These are phyloP conservation scores for Emydura subglobosa DNA, from an alignment of 2,113 vertebrate species.

Conservation along the genomic window DNA sequence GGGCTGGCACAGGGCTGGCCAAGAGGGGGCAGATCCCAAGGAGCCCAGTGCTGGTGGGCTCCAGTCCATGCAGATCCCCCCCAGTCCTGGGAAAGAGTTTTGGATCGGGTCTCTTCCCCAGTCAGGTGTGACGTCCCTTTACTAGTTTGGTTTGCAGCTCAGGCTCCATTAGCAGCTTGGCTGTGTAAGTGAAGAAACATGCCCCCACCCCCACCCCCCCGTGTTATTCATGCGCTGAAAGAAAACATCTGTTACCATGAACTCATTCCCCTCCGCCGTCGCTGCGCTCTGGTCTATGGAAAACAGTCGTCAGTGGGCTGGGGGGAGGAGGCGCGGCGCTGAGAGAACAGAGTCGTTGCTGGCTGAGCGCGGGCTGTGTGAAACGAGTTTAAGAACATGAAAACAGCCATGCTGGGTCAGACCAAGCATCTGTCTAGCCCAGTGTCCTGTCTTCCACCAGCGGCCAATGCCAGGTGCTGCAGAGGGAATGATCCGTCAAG, in stretches of 20 bases:
- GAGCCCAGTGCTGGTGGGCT: background rate
- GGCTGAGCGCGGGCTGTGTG: background rate
- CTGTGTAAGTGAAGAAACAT: background rate
- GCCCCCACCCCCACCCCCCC: rapidly evolving
- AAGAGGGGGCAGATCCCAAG: background rate
- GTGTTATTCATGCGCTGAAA: slow-evolving; percentile 30
- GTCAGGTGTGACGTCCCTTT: background rate
- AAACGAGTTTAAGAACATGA: too few relatives aligned
- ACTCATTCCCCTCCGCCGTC: slow-evolving; percentile 25
- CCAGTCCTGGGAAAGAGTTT: background rate
- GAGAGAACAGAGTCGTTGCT: background rate
- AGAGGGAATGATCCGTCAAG: rapidly evolving
- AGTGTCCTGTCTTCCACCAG: too few relatives aligned
- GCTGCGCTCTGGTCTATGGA: slow-evolving; percentile 30
- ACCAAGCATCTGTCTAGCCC: too few relatives aligned
- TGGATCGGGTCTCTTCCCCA: background rate
- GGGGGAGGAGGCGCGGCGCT: background rate
- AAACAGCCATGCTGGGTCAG: too few relatives aligned
- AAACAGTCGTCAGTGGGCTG: slow-evolving; percentile 14
- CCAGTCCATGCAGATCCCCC: background rate
- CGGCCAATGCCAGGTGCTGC: background rate
- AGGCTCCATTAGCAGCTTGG: background rate
- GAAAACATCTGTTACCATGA: slow-evolving; percentile 73
- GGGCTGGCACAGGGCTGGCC: rapidly evolving
- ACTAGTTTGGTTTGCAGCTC: background rate